These are phyloP conservation scores for Magallana angulata DNA, from an alignment of 1,140 invertebrate genomes.

Conservation along the genomic window DNA sequence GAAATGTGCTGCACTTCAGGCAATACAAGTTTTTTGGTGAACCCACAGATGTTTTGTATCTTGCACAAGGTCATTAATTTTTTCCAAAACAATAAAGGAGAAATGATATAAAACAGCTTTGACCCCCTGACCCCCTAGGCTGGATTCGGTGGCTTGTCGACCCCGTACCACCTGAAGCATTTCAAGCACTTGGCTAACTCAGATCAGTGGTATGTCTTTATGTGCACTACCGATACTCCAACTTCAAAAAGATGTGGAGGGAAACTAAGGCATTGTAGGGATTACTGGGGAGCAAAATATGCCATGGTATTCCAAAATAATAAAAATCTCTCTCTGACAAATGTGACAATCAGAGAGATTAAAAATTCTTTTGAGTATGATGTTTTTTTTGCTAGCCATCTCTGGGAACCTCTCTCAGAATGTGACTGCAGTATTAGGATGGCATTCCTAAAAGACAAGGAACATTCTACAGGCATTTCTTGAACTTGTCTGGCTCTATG, in stretches of 20 bases:
- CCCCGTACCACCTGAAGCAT: constrained; percentile 16
- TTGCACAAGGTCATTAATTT: constrained; percentile 15
- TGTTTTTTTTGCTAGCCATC: not conserved
- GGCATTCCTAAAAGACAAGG: not conserved
- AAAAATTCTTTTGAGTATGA: not conserved
- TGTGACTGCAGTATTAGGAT: not conserved
- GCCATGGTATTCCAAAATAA: not conserved
- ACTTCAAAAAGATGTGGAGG: not conserved
- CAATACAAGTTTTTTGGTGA: not conserved
- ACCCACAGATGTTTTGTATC: constrained; percentile 2
- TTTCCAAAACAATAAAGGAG: not conserved
- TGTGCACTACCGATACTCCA: not conserved
- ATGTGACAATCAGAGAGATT: constrained; percentile 14
- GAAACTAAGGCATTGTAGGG: not conserved
- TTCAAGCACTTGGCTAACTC: constrained; percentile 4
- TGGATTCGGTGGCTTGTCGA: not conserved
- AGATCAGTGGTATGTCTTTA: constrained; percentile 2
- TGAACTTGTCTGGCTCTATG: not conserved
- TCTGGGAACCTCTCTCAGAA: not conserved
- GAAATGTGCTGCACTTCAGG: not conserved
- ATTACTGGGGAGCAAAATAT: not conserved
- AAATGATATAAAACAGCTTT: not conserved
- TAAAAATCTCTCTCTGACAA: not conserved
- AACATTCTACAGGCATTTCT: not conserved
- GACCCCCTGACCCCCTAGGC: not conserved